phyloP scores from a whole-genome alignment of 2,113 vertebrate species.

The Cheilinus undulatus region DNA sequence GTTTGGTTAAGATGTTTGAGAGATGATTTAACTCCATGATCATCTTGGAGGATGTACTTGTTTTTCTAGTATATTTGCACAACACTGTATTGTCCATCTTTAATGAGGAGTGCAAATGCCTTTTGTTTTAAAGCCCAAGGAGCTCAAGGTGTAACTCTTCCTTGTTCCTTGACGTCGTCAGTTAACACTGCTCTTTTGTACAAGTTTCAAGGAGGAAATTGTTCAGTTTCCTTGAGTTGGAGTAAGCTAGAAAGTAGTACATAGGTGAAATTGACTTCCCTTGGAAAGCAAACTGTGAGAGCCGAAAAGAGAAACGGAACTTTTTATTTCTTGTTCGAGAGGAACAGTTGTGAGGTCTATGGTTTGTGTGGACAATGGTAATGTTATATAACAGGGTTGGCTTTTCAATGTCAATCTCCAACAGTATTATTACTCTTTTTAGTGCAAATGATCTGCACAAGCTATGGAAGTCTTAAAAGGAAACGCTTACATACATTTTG shows the following conservation, averaged over 20 bases:
- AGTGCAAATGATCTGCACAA: neutral
- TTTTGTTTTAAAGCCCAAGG: neutral
- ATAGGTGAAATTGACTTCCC: no score
- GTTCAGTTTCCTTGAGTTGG: neutral
- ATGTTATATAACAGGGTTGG: neutral
- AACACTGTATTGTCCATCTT: neutral
- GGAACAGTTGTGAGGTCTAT: neutral
- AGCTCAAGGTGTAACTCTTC: slow-evolving; percentile 17
- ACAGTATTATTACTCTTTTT: neutral
- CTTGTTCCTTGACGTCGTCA: slow-evolving; percentile 46
- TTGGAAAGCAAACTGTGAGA: no score
- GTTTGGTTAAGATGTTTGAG: no score
- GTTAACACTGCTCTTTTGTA: neutral
- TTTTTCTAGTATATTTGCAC: no score
- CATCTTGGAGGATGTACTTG: no score
- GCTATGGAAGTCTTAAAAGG: no score
- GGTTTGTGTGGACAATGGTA: neutral
- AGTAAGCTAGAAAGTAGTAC: neutral
- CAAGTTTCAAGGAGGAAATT: neutral
- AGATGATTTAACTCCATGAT: no score
- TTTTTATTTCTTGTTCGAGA: neutral
- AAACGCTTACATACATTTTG: no score
- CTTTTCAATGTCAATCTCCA: neutral
- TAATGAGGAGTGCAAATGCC: slow-evolving; percentile 22
- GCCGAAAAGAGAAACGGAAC: neutral